Conservation (phyloP, 1,140 invertebrate genomes). For the Spodoptera frugiperda region DNA sequence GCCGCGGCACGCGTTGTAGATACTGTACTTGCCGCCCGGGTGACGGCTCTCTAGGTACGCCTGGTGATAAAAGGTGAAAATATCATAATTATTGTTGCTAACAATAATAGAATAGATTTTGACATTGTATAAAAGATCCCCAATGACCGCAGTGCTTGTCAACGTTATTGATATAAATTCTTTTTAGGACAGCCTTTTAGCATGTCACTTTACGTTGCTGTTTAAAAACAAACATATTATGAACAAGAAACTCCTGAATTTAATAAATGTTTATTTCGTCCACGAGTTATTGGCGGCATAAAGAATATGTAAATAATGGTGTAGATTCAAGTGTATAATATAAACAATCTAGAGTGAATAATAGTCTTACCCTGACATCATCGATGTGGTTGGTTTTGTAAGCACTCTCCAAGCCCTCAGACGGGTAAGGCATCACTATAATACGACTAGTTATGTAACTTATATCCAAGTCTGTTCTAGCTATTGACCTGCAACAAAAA, state of each 20-base stretch:
- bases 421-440: conserved; percentile 97
- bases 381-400: conserved; percentile 97
- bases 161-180: too few relatives aligned
- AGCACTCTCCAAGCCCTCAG: conserved; percentile 96
- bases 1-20: conserved; percentile 71
- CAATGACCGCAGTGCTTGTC: too few relatives aligned
- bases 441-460: conserved; percentile 96
- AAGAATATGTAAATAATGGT: too few relatives aligned
- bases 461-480: conserved; percentile 94
- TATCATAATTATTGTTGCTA: background rate
- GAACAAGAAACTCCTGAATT: too few relatives aligned
- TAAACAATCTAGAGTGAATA: conserved; percentile 10
- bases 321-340: background rate
- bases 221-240: too few relatives aligned
- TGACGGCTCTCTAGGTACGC: conserved; percentile 92
- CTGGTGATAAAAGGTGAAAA: conserved; percentile 49
- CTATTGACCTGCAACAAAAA: conserved; percentile 91
- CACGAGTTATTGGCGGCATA: too few relatives aligned
- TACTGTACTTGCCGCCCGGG: conserved; percentile 89
- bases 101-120: too few relatives aligned
- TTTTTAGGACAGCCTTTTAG: too few relatives aligned
- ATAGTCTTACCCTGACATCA: conserved; percentile 90
- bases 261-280: too few relatives aligned
- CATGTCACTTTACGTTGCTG: too few relatives aligned
- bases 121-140: too few relatives aligned